Evolutionary conservation across 1,140 invertebrate genomes (phyloP), one percentile per base, ranked within the genome.

Genomic region (Armadillidium nasatum): DNA sequence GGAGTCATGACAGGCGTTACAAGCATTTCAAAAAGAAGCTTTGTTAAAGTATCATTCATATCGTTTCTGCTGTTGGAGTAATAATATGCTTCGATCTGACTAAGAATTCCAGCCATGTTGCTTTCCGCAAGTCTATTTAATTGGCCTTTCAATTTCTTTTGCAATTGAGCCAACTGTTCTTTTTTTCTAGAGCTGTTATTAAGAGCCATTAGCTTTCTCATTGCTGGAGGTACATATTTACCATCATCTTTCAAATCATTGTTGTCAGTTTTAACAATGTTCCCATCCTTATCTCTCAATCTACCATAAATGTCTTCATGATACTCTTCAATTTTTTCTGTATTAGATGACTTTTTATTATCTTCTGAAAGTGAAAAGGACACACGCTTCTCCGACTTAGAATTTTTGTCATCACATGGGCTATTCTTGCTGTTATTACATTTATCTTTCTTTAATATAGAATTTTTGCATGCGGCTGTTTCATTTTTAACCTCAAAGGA

Each of bases 111-210:
- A 81, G 93, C 91, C 83, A 97, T 91, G 84, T 97, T 97, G 46
- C 89, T 89, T 83, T 95, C 93, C 13, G 94, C 91, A 45, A 97
- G 85, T 83, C 94, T 90, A 86, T 97, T 97, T 0, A 97, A 84
- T 7, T 93, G 85, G 77, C 95, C 94, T 85, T 97, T 96, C 67
- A 96, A 85, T 85, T 93, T 90, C 83, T 90, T 90, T 82, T 88
- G 89, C 0, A 97, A 83, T 81, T 88, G 87, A 7, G 86, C 84
- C 15, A 92, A 80, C 78, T 90, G 87, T 82, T 91, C 86, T 78
- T 85, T 87, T 76, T 88, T 86, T 75, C 86, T 85, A 70, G 85
- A 85, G 83, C 88, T 87, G 21, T 85, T 70, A 84, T 85, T 13
- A 81, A 83, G 23, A 72, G 85, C 84, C 79, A 87, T 85, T 22